Evolutionary conservation across 2,113 vertebrate species (phyloP).

Genomic region (Neodontobutis hainanensis): DNA sequence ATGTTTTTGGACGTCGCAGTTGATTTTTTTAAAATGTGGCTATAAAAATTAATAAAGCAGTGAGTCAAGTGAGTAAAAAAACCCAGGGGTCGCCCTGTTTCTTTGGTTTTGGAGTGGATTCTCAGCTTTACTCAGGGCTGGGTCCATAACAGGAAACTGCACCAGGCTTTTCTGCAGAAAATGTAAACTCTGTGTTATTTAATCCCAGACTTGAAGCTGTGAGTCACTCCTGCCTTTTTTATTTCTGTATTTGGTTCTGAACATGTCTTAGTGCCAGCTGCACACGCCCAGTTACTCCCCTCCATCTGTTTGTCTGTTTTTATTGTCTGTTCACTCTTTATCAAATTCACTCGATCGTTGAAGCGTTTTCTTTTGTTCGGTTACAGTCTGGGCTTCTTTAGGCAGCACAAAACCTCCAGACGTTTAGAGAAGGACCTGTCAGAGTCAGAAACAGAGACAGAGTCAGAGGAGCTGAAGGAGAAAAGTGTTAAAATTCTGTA

Average conservation of each 20-base stretch:
- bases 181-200: neutral
- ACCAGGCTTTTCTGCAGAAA: neutral
- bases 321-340: neutral
- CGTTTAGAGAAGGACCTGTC: neutral
- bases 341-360: neutral
- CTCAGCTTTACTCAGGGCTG: neutral
- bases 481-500: too few species aligned
- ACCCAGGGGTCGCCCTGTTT: neutral
- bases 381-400: too few species aligned
- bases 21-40: neutral
- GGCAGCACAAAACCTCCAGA: neutral
- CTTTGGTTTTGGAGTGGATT: neutral
- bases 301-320: neutral
- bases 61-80: slow-evolving; percentile 1
- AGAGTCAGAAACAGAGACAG: neutral
- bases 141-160: neutral
- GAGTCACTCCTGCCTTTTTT: slow-evolving; percentile 7
- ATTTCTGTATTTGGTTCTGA: slow-evolving; percentile 23
- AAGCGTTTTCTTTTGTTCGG: neutral
- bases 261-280: neutral
- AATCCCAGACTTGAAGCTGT: neutral
- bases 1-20: too few species aligned
- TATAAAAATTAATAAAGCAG: slow-evolving; percentile 2
- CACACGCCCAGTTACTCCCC: neutral
- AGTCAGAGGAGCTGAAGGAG: too few species aligned